phyloP scores from a whole-genome alignment of 2,888 invertebrate genomes.

The Polydesmus complanatus region DNA sequence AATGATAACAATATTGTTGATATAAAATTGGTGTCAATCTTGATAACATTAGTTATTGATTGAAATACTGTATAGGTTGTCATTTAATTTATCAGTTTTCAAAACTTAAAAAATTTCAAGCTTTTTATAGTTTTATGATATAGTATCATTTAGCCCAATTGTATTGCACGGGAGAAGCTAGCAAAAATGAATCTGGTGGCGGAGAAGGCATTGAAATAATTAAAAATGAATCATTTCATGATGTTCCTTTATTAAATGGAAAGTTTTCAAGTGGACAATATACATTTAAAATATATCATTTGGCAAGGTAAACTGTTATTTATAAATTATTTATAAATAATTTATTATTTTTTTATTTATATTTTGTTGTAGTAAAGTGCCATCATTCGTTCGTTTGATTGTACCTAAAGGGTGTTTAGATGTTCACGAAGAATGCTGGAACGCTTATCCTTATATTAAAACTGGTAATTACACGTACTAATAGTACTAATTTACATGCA shows the following conservation, averaged over 20 bases:
- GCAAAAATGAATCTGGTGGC: conserved; percentile 53
- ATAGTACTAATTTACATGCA: conserved; percentile 8
- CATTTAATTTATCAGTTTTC: no score
- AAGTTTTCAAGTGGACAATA: conserved; percentile 90
- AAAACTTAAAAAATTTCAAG: no score
- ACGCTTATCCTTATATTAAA: conserved; percentile 97
- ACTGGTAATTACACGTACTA: conserved; percentile 42
- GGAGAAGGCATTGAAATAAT: conserved; percentile 64
- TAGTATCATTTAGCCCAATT: conserved; percentile 99
- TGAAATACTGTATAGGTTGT: no score
- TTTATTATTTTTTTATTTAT: background rate
- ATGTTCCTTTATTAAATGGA: conserved; percentile 72
- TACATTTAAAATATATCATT: conserved; percentile 98
- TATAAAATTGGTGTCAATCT: no score
- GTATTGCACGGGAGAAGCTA: conserved; percentile 79
- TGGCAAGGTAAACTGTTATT: conserved; percentile 48
- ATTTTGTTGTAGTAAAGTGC: conserved; percentile 62
- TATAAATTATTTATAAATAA: background rate
- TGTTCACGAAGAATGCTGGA: conserved; percentile 98
- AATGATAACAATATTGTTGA: no score
- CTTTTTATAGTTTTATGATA: background rate
- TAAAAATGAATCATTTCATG: conserved; percentile 93
- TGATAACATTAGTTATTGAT: no score
- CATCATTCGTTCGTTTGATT: conserved; percentile 75
- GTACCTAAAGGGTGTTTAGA: conserved; percentile 92